Conservation (phyloP, 92 coral and sea anemone genomes). For the Paragorgia papillata region DNA sequence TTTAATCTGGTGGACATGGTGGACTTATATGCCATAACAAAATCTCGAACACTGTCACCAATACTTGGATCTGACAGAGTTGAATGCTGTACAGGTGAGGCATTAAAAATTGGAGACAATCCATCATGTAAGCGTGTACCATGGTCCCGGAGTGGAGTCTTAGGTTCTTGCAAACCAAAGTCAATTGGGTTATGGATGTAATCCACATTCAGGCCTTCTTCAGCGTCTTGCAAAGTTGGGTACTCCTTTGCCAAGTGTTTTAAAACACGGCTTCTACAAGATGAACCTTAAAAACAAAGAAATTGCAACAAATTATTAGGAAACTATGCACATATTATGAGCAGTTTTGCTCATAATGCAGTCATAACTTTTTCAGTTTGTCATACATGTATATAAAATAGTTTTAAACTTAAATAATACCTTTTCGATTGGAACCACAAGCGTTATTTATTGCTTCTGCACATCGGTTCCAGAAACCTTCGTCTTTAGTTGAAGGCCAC, state of each 20-base stretch:
- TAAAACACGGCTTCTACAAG: slow-evolving; percentile 38
- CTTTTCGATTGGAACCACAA: slow-evolving; percentile 28
- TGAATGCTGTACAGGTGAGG: neutral
- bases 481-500: slow-evolving; percentile 51
- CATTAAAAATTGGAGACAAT: neutral
- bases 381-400: no score
- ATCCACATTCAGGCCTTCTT: slow-evolving; percentile 38
- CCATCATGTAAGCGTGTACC: neutral
- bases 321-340: neutral
- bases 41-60: slow-evolving; percentile 22
- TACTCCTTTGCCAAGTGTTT: slow-evolving; percentile 21
- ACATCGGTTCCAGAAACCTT: slow-evolving; percentile 42
- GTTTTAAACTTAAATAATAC: slow-evolving; percentile 7
- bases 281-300: slow-evolving; percentile 33
- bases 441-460: slow-evolving; percentile 48
- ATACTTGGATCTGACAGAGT: neutral
- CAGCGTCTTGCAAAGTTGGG: slow-evolving; percentile 53
- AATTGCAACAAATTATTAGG: neutral
- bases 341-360: no score
- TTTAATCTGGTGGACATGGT: slow-evolving; percentile 28
- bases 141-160: no score
- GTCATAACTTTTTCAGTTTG: neutral
- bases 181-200: neutral
- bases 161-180: neutral
- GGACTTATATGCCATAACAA: neutral